Base-by-base conservation (phyloP, 2,888 invertebrate genomes). In the Epistrophe eligans region DNA sequence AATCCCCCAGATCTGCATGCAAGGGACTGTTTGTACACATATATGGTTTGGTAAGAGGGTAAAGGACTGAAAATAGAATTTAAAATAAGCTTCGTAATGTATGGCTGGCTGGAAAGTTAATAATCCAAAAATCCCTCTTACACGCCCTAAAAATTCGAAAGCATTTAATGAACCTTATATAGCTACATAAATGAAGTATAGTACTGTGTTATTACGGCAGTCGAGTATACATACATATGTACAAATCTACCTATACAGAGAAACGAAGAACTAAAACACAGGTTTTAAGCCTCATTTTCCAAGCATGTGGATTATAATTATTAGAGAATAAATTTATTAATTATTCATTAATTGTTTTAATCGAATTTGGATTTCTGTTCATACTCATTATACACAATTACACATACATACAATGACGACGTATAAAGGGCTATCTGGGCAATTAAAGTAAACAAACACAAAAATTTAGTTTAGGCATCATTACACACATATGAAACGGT, bases 291-390 rank as follows among this genome's bases (percentile, higher is more conserved):
- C 60, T 66, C 64, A 43, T 70, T 70, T 52, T 15, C 72, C 38
- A 55, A 64, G 62, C 38, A 24, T 24, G 52, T 50, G n/a, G 58
- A 19, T 62, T 62, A 72, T 84, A 77, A 77, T 84, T 24, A 24
- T 84, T 81, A 40, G 71, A 45, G 48, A 80, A 72, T 81, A 84
- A 72, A 84, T 84, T 84, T 84, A 80, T 84, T 84, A 84, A 84
- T 84, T 84, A 80, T 84, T 80, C 77, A 80, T 80, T 80, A 80
- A 80, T 84, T 77, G 76, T 76, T 80, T 80, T 76, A 84, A 84
- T 81, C 73, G 66, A 72, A 76, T 66, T 48, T 45, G 48, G 45
- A 32, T 45, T 70, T 81, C 43, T 48, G 35, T 35, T 19, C 50
- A 4, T 50, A 17, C 8, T 8, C 67, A 66, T 50, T 28, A 60